These are phyloP conservation scores for Limosa lapponica DNA, from an alignment of 2,797 vertebrate species.

Conservation along the genomic window DNA sequence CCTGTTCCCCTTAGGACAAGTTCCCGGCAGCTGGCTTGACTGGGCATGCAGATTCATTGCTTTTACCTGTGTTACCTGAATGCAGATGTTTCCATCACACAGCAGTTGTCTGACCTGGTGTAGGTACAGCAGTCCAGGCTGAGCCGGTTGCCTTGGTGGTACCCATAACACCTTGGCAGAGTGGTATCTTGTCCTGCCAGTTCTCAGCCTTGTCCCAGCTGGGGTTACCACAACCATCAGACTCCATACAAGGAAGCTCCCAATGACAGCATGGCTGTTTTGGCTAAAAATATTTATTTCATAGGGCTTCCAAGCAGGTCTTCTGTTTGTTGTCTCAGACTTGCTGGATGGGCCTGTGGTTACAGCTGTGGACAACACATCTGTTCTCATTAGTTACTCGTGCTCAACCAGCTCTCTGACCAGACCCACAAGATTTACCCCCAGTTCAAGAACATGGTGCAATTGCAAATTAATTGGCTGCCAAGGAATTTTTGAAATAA, in stretches of 20 bases:
- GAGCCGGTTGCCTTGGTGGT: background rate
- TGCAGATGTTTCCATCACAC: background rate
- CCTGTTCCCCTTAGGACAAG: background rate
- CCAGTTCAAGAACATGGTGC: background rate
- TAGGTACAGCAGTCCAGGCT: background rate
- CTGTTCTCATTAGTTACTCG: background rate
- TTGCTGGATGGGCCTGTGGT: background rate
- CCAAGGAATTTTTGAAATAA: background rate
- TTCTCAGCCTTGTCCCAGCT: background rate
- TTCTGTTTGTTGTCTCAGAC: background rate
- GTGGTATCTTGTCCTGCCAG: background rate
- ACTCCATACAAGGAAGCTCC: background rate
- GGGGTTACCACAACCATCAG: background rate
- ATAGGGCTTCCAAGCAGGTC: background rate
- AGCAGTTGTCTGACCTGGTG: background rate
- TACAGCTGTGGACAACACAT: background rate
- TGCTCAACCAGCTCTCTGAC: background rate
- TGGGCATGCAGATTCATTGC: background rate
- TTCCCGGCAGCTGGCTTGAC: background rate
- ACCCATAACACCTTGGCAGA: rapidly evolving
- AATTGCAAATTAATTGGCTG: background rate
- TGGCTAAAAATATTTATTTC: background rate
- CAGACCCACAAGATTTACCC: background rate
- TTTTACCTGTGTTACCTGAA: background rate
- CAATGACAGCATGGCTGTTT: background rate